Percentiles rank a stretch among this genome's conserved stretches.
Conservation (phyloP, 2,797 vertebrate species). For the Cetoscarus ocellatus region DNA sequence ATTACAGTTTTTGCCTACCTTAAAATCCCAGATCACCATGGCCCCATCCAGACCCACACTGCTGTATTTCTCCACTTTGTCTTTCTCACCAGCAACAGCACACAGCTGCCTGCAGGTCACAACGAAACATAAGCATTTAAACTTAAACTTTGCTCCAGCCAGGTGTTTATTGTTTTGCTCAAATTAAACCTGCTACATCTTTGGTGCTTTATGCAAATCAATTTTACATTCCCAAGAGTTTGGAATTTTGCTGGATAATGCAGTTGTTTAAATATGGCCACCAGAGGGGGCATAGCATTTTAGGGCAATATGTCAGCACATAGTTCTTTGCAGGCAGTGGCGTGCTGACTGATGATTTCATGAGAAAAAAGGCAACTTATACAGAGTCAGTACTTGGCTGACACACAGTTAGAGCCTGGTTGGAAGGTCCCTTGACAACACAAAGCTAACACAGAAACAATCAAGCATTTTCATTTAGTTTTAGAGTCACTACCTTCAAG, state of each 20-base stretch:
- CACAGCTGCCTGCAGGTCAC: constrained; percentile 75
- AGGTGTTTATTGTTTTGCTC: too few species aligned
- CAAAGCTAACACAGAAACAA: too few species aligned
- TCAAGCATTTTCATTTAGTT: too few species aligned
- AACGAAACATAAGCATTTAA: constrained; percentile 10
- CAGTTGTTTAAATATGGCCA: background rate
- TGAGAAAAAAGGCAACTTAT: too few species aligned
- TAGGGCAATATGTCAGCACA: background rate
- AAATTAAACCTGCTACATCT: background rate
- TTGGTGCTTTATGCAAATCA: too few species aligned
- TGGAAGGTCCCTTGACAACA: too few species aligned
- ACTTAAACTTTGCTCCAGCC: background rate
- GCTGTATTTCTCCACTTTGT: constrained; percentile 82
- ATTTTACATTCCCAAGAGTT: too few species aligned
- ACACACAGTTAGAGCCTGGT: too few species aligned
- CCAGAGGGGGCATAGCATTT: too few species aligned
- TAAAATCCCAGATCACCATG: constrained; percentile 84
- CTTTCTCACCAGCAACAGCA: constrained; percentile 69
- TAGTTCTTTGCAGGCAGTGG: too few species aligned
- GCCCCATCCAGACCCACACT: constrained; percentile 85
- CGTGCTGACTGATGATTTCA: background rate
- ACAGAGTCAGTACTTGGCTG: too few species aligned
- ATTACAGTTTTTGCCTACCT: constrained; percentile 65
- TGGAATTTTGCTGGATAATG: background rate
- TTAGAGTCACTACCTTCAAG: too few species aligned